phyloP scores from a whole-genome alignment of 2,888 invertebrate genomes.

The Pristionchus mayeri region DNA sequence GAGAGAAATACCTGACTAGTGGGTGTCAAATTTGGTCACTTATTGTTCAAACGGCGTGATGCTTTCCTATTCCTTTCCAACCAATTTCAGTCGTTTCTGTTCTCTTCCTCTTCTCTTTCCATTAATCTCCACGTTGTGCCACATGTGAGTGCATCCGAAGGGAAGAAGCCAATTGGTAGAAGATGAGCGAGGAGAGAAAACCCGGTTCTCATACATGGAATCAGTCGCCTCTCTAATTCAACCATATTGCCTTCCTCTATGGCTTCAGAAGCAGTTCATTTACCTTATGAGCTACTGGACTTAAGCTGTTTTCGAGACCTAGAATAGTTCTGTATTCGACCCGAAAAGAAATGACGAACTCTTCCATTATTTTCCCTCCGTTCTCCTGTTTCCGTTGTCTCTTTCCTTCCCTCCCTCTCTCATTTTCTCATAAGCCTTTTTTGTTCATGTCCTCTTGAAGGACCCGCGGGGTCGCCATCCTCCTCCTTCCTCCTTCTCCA shows the following conservation, averaged over 20 bases:
- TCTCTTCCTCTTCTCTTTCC: no score
- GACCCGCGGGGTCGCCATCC: neutral
- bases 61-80: neutral
- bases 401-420: neutral
- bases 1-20: no score
- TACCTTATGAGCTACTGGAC: no score
- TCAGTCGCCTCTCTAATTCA: neutral
- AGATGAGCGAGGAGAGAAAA: neutral
- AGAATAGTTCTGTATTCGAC: neutral
- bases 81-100: no score
- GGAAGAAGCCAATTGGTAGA: neutral
- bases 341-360: constrained; percentile 1
- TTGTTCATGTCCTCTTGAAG: constrained; percentile 2
- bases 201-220: neutral
- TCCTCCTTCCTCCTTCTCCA: no score
- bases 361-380: constrained; percentile 1
- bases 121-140: neutral
- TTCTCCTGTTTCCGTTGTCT: constrained; percentile 20
- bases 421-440: constrained; percentile 31
- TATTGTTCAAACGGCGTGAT: no score
- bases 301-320: neutral
- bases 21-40: no score
- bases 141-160: neutral
- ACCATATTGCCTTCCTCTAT: neutral
- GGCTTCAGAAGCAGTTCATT: neutral